Evolutionary conservation across 2,888 invertebrate species (phyloP).

Genomic region (Scaptomyza tumidula): DNA sequence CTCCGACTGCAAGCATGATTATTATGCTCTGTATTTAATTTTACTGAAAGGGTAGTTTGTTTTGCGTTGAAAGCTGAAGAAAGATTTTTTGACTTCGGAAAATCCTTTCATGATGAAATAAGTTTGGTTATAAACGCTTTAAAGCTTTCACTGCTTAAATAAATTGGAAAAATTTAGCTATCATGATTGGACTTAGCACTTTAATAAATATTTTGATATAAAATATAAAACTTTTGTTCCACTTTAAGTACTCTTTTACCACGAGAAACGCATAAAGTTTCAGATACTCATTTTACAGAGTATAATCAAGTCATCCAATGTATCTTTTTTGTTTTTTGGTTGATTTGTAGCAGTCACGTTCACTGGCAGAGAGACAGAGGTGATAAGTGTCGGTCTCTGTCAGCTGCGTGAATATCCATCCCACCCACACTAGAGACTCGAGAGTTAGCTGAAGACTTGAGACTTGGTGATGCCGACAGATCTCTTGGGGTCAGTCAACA

Average conservation of each 20-base stretch:
- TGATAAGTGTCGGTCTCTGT: slow-evolving; percentile 63
- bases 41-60: slow-evolving; percentile 1
- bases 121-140: no score
- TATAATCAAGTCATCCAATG: slow-evolving; percentile 3
- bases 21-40: slow-evolving; percentile 13
- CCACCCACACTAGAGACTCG: slow-evolving; percentile 44
- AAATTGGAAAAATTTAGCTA: no score
- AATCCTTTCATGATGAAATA: no score
- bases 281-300: slow-evolving; percentile 2
- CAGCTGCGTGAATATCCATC: slow-evolving; percentile 39
- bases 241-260: no score
- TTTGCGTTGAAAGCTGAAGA: background rate
- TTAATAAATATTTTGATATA: background rate
- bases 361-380: slow-evolving; percentile 47
- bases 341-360: slow-evolving; percentile 56
- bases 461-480: slow-evolving; percentile 37
- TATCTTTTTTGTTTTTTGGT: slow-evolving; percentile 8
- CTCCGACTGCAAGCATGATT: slow-evolving; percentile 18
- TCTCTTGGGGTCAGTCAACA: slow-evolving; percentile 65
- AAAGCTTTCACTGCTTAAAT: no score
- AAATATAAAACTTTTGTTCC: no score
- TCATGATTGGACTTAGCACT: background rate
- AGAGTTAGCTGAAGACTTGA: slow-evolving; percentile 8
- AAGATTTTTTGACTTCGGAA: no score
- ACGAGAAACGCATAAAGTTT: no score